Conservation (phyloP, 2,888 invertebrate genomes). For the Catocala nupta region DNA sequence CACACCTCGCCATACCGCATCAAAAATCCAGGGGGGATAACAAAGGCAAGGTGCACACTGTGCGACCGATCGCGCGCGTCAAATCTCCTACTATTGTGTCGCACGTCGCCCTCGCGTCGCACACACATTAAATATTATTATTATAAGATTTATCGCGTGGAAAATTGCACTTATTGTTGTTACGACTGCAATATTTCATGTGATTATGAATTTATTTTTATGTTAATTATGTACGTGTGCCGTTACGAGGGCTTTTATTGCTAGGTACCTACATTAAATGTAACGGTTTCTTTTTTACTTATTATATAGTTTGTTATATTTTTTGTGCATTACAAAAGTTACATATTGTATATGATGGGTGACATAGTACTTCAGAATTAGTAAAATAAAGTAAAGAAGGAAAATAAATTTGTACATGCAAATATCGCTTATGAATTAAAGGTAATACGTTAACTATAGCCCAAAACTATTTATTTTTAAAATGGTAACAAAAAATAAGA, state of each 20-base stretch:
- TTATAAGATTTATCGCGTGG: constrained; percentile 85
- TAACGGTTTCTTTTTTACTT: constrained; percentile 39
- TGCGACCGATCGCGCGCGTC: constrained; percentile 71
- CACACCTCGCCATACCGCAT: constrained; percentile 57
- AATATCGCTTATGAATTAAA: no score
- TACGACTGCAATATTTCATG: constrained; percentile 77
- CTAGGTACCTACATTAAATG: constrained; percentile 32
- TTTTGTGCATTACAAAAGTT: no score
- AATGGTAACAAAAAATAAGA: no score
- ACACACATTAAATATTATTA: constrained; percentile 80
- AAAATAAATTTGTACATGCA: no score
- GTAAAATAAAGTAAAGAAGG: no score
- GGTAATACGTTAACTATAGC: no score
- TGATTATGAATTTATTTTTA: constrained; percentile 85
- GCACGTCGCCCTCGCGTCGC: constrained; percentile 60
- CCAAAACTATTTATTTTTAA: no score
- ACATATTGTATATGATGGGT: no score
- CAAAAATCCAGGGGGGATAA: constrained; percentile 53
- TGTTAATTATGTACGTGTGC: constrained; percentile 76
- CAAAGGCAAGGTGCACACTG: constrained; percentile 77
- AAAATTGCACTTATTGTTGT: constrained; percentile 86
- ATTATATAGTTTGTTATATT: constrained; percentile 12
- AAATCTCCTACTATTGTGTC: constrained; percentile 61
- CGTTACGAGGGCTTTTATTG: constrained; percentile 56
- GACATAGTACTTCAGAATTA: no score